A percentile compares a stretch with the other conserved stretches of the same genome.
phyloP scores from a whole-genome alignment of 2,888 invertebrate species.

The Cactoblastis cactorum region DNA sequence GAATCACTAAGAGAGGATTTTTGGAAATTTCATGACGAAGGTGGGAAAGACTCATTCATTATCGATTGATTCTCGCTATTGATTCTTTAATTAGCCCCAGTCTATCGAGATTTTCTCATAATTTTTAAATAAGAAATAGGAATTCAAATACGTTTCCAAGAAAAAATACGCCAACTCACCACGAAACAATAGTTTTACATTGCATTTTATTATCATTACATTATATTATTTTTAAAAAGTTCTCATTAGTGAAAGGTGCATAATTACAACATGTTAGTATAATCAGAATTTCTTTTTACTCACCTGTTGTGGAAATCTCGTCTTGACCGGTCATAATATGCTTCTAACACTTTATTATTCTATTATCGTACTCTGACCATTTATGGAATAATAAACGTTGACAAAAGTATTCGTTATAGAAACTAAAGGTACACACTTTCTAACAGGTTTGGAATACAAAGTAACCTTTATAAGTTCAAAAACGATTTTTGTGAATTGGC shows the following conservation, averaged over 20 bases:
- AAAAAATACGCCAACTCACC: no score
- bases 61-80: no score
- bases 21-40: no score
- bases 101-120: no score
- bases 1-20: no score
- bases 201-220: not conserved
- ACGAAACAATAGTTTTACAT: not conserved
- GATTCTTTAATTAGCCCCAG: no score
- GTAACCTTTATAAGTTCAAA: no score
- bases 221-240: not conserved
- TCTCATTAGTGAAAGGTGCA: constrained; percentile 9
- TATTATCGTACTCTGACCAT: constrained; percentile 48
- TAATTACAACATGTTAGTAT: constrained; percentile 13
- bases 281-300: constrained; percentile 25
- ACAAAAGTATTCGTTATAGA: constrained; percentile 60
- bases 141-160: no score
- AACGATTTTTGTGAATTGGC: no score
- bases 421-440: constrained; percentile 64
- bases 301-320: constrained; percentile 33
- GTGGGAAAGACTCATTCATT: no score
- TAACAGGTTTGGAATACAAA: constrained; percentile 56
- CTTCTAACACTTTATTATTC: constrained; percentile 51
- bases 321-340: constrained; percentile 40
- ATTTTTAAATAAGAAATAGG: no score
- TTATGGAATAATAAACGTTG: constrained; percentile 67